A percentile compares a stretch with the other conserved stretches of the same genome.
Conservation (phyloP, 2,113 vertebrate genomes). For the Turnix velox region DNA sequence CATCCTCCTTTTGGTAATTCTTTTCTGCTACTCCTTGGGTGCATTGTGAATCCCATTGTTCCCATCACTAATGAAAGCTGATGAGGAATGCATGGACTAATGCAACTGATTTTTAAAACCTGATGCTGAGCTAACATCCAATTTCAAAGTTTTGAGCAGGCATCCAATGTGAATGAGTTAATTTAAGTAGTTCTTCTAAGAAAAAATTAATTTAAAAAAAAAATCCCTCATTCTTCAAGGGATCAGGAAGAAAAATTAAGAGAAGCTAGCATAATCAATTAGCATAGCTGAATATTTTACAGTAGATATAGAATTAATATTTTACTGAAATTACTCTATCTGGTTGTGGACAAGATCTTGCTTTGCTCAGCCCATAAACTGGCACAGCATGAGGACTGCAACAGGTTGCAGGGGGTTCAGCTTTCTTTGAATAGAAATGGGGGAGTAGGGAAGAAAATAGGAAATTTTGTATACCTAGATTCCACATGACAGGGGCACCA, state of each 20-base stretch:
- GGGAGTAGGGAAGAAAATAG: rapidly evolving
- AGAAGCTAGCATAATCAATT: not conserved
- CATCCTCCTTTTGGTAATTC: not conserved
- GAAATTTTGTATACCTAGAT: not conserved
- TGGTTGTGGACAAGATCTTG: not conserved
- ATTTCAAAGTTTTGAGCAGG: not conserved
- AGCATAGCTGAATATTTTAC: not conserved
- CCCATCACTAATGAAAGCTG: not conserved
- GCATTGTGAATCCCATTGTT: not conserved
- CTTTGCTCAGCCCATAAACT: not conserved
- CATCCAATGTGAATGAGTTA: not conserved
- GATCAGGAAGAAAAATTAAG: not conserved
- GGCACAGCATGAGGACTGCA: not conserved
- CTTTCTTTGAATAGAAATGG: not conserved
- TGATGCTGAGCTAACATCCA: not conserved
- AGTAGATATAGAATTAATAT: not conserved
- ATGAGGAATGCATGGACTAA: not conserved
- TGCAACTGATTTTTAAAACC: not conserved
- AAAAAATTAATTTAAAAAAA: not conserved
- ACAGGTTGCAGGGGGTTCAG: not conserved
- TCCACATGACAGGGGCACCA: not conserved
- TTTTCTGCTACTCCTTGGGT: not conserved
- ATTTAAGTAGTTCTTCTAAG: not conserved
- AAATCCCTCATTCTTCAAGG: not conserved
- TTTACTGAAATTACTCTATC: not conserved